Conservation (phyloP, 2,888 invertebrate genomes). For the Harpalus rufipes region DNA sequence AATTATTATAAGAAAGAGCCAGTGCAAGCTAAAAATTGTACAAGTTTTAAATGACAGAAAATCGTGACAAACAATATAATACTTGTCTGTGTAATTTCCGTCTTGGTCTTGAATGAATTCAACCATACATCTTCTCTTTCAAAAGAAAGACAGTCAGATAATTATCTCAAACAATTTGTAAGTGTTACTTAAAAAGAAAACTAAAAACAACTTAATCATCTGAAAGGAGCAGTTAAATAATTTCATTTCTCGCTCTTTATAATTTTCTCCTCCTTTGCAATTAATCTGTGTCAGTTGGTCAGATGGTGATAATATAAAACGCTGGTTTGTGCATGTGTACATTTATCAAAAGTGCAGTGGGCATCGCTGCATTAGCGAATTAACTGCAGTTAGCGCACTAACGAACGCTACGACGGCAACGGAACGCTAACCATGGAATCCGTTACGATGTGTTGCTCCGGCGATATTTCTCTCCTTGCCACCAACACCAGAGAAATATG, state of each 20-base stretch:
- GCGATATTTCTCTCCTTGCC: not conserved
- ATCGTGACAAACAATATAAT: no score
- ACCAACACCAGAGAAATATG: slow-evolving; percentile 16
- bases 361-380: slow-evolving; percentile 63
- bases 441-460: no score
- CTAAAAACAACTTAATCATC: not conserved
- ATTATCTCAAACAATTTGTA: no score
- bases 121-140: no score
- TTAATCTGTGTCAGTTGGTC: not conserved
- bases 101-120: no score
- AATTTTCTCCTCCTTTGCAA: not conserved
- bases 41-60: no score
- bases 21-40: no score
- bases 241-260: not conserved
- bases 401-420: not conserved
- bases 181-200: not conserved
- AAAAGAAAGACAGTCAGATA: no score
- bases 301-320: not conserved
- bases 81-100: no score
- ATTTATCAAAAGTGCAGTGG: slow-evolving; percentile 62
- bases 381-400: slow-evolving; percentile 60
- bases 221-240: not conserved
- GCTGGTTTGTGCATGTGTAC: slow-evolving; percentile 49
- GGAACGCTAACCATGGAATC: no score
- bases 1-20: no score